phyloP scores from a whole-genome alignment of 2,888 invertebrate genomes.

The Hesperia comma region DNA sequence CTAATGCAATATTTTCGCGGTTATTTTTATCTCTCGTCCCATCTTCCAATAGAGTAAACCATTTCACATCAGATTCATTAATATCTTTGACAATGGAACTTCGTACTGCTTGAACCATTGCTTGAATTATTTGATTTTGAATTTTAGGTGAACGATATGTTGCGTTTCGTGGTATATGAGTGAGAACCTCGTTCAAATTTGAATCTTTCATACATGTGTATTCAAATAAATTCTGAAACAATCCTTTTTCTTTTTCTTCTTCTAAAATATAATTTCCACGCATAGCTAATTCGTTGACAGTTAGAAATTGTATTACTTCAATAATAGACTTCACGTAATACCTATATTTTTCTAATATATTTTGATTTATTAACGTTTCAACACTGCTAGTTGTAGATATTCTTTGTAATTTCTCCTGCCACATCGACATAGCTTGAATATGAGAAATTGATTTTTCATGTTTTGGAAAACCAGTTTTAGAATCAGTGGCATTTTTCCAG shows the following conservation, averaged over 20 bases:
- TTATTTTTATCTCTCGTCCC: slow-evolving; percentile 39
- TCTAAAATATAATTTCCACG: slow-evolving; percentile 13
- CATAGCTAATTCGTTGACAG: slow-evolving; percentile 20
- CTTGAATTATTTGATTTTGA: slow-evolving; percentile 39
- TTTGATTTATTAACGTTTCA: slow-evolving; percentile 23
- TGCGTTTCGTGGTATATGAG: slow-evolving; percentile 40
- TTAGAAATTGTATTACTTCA: slow-evolving; percentile 14
- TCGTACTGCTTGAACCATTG: slow-evolving; percentile 37
- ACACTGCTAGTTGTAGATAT: slow-evolving; percentile 19
- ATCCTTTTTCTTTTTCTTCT: slow-evolving; percentile 38
- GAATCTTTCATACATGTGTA: slow-evolving; percentile 38
- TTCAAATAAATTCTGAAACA: slow-evolving; percentile 37
- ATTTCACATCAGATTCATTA: slow-evolving; percentile 40
- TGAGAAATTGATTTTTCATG: too few relatives aligned
- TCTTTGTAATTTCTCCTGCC: slow-evolving; percentile 36
- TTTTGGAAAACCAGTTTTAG: too few relatives aligned
- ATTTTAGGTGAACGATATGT: slow-evolving; percentile 40
- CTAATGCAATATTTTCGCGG: slow-evolving; percentile 41
- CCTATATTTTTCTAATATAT: too few relatives aligned
- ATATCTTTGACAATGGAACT: slow-evolving; percentile 39
- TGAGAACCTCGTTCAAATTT: slow-evolving; percentile 38
- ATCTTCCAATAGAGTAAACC: slow-evolving; percentile 39
- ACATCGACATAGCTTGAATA: slow-evolving; percentile 27
- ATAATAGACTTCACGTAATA: slow-evolving; percentile 7
- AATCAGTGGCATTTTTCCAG: too few relatives aligned